These are phyloP conservation scores for Bradypus variegatus DNA, from an alignment of 2,797 vertebrate species.

Conservation along the genomic window DNA sequence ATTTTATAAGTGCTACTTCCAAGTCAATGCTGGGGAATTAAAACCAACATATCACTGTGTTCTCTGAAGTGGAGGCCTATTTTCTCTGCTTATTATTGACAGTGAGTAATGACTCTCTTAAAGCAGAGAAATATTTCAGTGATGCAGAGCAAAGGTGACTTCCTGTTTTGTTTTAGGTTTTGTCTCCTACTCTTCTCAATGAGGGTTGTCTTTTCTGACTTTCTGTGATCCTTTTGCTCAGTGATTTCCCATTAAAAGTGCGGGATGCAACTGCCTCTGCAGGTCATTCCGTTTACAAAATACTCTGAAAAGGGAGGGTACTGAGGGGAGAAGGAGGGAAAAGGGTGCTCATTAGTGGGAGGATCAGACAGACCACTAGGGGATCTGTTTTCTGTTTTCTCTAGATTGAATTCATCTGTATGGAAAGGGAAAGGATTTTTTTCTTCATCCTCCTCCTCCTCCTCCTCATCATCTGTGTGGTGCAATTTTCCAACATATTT, in stretches of 20 bases:
- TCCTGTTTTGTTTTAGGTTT: slow-evolving; percentile 51
- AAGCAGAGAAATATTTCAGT: slow-evolving; percentile 5
- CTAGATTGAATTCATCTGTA: slow-evolving; percentile 40
- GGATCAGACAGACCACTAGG: not conserved
- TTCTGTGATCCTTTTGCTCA: not conserved
- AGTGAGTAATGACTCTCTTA: slow-evolving; percentile 14
- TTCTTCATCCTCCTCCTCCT: not conserved
- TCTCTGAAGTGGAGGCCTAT: not conserved
- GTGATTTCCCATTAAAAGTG: slow-evolving; percentile 17
- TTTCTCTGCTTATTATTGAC: slow-evolving; percentile 4
- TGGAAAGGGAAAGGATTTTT: not conserved
- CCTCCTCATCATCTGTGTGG: not conserved
- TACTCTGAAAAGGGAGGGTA: not conserved
- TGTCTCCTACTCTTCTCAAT: slow-evolving; percentile 6
- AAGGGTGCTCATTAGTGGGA: not conserved
- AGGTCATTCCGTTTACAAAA: not conserved
- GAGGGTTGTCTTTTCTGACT: slow-evolving; percentile 27
- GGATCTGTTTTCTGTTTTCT: slow-evolving; percentile 58
- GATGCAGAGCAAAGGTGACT: slow-evolving; percentile 50
- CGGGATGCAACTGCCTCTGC: not conserved
- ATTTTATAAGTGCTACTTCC: not conserved
- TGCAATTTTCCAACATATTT: not conserved
- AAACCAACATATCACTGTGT: not conserved
- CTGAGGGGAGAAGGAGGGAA: not conserved
- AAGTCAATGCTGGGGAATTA: not conserved